Evolutionary conservation across 30 jellyfish, hydroid and myxozoan species (phyloP), one percentile per base, ranked within the genome.

Genomic region (Hydra vulgaris): DNA sequence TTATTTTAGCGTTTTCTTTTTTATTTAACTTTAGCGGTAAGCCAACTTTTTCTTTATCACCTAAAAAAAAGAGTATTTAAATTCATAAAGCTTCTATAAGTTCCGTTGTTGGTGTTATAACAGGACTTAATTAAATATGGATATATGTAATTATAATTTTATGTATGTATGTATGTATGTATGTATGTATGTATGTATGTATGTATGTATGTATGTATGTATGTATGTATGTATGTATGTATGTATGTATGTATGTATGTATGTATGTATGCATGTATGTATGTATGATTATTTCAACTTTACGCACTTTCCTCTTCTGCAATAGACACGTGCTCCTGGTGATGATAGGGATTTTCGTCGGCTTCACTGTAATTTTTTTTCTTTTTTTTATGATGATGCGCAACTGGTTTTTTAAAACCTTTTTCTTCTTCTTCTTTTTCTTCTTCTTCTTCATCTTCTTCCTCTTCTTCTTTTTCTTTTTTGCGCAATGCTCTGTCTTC

Each of bases 291-390:
- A n/a, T n/a, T n/a, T n/a, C n/a, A n/a, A 40, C 18, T 25, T 68
- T 23, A 68, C 75, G 75, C 27, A 68, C 75, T n/a, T 68, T 68
- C 75, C 15, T 68, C 68, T 22, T 74, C 85, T 78, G 85, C 53
- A 1, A 23, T 27, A 16, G 61, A 66, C 8, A 25, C 76, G 61
- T 78, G 53, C 76, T 22, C 85, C 17, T 55, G 56, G 17, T 78
- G 85, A 78, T 78, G 85, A 53, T 78, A 78, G 19, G 85, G 87
- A 80, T 80, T 80, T 52, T 80, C 83, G 25, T 80, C 87, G 25
- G 83, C 87, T 8, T 80, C 71, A 24, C 81, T 70, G 24, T 66
- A 67, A 18, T 69, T 69, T 15, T 73, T 19, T 26, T 73, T 73
- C 61, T 73, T 22, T 22, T 26, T 18, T n/a, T 73, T 21, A 73